phyloP scores from a whole-genome alignment of 2,888 invertebrate genomes.

The Euphydryas editha region DNA sequence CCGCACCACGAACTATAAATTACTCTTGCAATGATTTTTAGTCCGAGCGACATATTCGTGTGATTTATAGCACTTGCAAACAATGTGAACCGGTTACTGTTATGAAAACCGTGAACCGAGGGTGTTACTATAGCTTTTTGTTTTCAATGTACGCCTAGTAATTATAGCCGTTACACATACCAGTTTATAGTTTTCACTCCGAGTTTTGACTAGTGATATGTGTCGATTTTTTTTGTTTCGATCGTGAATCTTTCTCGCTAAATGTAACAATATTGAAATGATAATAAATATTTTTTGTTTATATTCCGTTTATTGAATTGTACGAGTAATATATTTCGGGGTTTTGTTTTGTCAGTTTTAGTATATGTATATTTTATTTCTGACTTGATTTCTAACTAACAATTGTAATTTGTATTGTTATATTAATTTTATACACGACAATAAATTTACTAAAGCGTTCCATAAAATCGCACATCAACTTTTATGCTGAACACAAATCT shows the following conservation, averaged over 20 bases:
- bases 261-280: conserved; percentile 14
- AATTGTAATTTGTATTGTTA: neutral
- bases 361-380: neutral
- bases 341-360: neutral
- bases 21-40: conserved; percentile 74
- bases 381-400: neutral
- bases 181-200: conserved; percentile 44
- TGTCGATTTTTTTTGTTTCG: conserved; percentile 30
- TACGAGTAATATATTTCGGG: neutral
- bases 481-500: too few relatives aligned
- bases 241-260: conserved; percentile 12
- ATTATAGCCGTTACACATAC: conserved; percentile 63
- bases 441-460: too few relatives aligned
- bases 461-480: too few relatives aligned
- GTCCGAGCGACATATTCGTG: conserved; percentile 72
- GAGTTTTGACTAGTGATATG: conserved; percentile 30
- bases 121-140: conserved; percentile 61
- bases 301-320: neutral
- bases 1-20: conserved; percentile 60
- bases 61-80: conserved; percentile 73
- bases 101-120: conserved; percentile 64
- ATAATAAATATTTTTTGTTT: conserved; percentile 14
- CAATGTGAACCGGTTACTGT: conserved; percentile 74
- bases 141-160: conserved; percentile 59
- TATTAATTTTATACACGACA: too few relatives aligned